Evolutionary conservation across 2,113 vertebrate genomes (phyloP).

Genomic region (Austrofundulus limnaeus): DNA sequence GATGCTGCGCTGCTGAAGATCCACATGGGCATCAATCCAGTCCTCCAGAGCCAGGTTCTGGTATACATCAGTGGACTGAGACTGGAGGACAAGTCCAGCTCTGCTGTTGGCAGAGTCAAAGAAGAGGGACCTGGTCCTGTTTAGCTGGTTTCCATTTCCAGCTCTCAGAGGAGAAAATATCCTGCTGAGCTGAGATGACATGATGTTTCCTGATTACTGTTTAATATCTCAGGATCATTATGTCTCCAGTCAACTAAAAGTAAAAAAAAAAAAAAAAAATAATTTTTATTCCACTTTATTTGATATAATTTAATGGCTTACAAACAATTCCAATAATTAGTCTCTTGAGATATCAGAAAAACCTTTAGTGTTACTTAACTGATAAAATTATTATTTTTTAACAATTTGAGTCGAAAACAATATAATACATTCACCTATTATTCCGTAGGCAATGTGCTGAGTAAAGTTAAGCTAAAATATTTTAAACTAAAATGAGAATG

Average conservation of each 20-base stretch:
- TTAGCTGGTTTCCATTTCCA: neutral
- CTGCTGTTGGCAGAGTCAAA: neutral
- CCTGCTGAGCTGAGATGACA: conserved; percentile 23
- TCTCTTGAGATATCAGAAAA: too few relatives aligned
- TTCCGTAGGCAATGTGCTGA: too few relatives aligned
- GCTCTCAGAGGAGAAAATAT: neutral
- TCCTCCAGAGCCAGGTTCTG: conserved; percentile 94
- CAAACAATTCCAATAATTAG: too few relatives aligned
- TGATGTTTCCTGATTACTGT: neutral
- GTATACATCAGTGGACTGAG: conserved; percentile 84
- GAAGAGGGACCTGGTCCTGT: conserved; percentile 15
- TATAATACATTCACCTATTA: too few relatives aligned
- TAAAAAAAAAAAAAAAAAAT: neutral
- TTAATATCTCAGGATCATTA: neutral
- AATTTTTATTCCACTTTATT: too few relatives aligned
- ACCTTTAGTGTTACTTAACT: too few relatives aligned
- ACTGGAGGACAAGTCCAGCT: conserved; percentile 81
- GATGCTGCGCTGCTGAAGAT: conserved; percentile 75
- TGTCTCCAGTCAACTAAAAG: neutral
- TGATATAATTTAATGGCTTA: too few relatives aligned
- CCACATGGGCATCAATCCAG: conserved; percentile 90
- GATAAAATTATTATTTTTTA: too few relatives aligned
- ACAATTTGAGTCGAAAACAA: too few relatives aligned
- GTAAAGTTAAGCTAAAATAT: too few relatives aligned
- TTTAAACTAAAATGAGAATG: too few relatives aligned